Evolutionary conservation across 2,113 vertebrate species (phyloP).

Genomic region (Tupaia tana): DNA sequence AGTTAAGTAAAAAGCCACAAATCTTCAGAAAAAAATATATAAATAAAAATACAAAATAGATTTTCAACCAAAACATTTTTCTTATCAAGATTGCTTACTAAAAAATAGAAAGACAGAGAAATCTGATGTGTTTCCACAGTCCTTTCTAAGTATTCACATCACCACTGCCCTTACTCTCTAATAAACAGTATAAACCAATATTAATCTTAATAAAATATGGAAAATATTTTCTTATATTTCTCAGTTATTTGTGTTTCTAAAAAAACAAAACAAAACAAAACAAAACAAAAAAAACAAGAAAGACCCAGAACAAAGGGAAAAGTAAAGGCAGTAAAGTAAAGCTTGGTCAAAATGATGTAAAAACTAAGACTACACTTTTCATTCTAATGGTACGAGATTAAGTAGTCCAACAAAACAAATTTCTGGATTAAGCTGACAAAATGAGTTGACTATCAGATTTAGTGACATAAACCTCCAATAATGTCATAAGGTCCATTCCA

Average conservation of each 20-base stretch:
- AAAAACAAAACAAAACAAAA: no score
- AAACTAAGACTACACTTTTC: neutral
- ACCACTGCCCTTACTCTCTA: neutral
- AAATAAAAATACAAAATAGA: neutral
- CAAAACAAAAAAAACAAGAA: neutral
- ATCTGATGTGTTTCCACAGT: neutral
- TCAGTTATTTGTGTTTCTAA: no score
- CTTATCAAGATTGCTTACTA: neutral
- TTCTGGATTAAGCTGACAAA: neutral
- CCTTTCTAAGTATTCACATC: neutral
- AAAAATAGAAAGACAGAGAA: constrained; percentile 10
- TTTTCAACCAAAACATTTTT: constrained; percentile 2
- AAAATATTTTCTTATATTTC: neutral
- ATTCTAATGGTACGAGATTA: neutral
- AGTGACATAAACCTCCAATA: neutral
- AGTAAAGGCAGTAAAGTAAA: neutral
- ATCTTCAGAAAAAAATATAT: neutral
- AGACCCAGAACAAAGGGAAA: neutral
- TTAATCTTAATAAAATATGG: constrained; percentile 15
- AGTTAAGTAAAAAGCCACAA: constrained; percentile 1
- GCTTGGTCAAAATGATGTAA: neutral
- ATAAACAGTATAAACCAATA: constrained; percentile 29
- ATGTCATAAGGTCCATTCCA: neutral
- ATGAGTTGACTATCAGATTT: neutral
- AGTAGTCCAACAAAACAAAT: neutral